Evolutionary conservation across 2,888 invertebrate genomes (phyloP).

Genomic region (Gnatocerus cornutus): DNA sequence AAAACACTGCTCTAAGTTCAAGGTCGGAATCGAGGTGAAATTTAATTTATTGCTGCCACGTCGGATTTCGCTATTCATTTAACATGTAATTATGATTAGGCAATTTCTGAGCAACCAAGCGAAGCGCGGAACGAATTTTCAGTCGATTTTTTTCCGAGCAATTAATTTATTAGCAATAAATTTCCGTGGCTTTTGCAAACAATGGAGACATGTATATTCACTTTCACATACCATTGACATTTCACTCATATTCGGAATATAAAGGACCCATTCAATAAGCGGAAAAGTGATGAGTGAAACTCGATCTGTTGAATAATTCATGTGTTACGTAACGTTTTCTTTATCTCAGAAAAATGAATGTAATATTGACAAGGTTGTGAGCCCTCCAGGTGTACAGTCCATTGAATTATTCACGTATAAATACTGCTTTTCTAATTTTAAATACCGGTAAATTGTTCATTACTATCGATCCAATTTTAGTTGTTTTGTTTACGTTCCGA

Average conservation of each 20-base stretch:
- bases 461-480: conserved; percentile 15
- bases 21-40: conserved; percentile 22
- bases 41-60: conserved; percentile 25
- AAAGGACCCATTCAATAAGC: conserved; percentile 23
- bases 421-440: conserved; percentile 30
- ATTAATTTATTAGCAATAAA: conserved; percentile 21
- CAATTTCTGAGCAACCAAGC: conserved; percentile 25
- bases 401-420: conserved; percentile 28
- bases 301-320: conserved; percentile 35
- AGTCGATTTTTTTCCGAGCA: conserved; percentile 11
- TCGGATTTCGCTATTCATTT: conserved; percentile 35
- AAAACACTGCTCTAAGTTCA: conserved; percentile 32
- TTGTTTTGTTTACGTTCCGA: conserved; percentile 14
- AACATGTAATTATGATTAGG: conserved; percentile 38
- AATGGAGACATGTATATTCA: neutral
- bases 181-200: conserved; percentile 3
- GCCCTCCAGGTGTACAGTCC: conserved; percentile 22
- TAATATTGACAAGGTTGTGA: conserved; percentile 37
- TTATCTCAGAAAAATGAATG: conserved; percentile 25
- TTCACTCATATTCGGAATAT: conserved; percentile 16
- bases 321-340: conserved; percentile 31
- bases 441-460: conserved; percentile 16
- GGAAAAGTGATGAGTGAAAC: conserved; percentile 39
- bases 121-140: conserved; percentile 34
- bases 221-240: conserved; percentile 25